phyloP scores from a whole-genome alignment of 2,888 invertebrate genomes.

The Gymnocheta viridis region DNA sequence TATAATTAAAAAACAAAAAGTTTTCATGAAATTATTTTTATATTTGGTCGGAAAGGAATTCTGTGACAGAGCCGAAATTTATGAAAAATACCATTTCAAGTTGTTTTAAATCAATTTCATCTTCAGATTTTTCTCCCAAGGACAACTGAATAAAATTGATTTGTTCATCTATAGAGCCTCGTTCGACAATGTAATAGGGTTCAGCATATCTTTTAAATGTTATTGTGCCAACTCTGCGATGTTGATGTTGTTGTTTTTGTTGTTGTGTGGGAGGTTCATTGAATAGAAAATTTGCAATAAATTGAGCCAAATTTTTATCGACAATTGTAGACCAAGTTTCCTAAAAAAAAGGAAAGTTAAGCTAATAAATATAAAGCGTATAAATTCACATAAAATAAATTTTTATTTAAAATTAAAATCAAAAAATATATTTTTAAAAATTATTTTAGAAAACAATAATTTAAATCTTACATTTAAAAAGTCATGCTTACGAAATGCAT shows the following conservation, averaged over 20 bases:
- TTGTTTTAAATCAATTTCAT: slow-evolving; percentile 75
- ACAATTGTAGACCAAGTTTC: slow-evolving; percentile 88
- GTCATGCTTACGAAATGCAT: no score
- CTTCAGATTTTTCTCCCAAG: slow-evolving; percentile 70
- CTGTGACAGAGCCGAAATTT: neutral
- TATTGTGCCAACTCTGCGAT: slow-evolving; percentile 74
- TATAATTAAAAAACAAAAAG: no score
- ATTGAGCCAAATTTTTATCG: slow-evolving; percentile 86
- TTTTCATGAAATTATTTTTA: neutral
- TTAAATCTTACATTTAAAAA: no score
- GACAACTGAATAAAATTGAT: slow-evolving; percentile 78
- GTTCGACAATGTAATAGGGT: slow-evolving; percentile 86
- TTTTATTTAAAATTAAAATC: no score
- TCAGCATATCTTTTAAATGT: slow-evolving; percentile 86
- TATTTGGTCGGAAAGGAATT: neutral
- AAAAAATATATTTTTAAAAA: no score
- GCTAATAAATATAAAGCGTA: no score
- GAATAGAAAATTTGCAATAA: slow-evolving; percentile 87
- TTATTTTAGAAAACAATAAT: no score
- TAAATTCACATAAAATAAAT: no score
- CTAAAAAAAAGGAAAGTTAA: slow-evolving; percentile 79
- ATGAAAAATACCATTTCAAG: slow-evolving; percentile 74
- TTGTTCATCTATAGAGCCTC: slow-evolving; percentile 87
- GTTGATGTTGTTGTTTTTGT: slow-evolving; percentile 71
- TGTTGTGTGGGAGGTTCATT: slow-evolving; percentile 76